Conservation (phyloP, 2,113 vertebrate species). For the Galbula dea region DNA sequence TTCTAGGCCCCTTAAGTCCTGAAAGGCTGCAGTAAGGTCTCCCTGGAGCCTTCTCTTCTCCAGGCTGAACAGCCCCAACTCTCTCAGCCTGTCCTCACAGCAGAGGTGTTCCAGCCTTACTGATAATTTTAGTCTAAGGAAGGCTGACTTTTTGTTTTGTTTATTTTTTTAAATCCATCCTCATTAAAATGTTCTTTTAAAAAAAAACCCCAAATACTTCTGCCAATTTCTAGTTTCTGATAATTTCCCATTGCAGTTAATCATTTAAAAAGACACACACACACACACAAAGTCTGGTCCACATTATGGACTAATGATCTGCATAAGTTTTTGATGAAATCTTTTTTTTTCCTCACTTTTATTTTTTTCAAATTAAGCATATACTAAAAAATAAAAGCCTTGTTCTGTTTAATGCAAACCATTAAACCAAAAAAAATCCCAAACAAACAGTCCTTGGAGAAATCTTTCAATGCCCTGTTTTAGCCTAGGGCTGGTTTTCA, state of each 20-base stretch:
- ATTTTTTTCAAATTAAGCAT: not conserved
- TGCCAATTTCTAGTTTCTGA: not conserved
- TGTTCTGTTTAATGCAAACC: not conserved
- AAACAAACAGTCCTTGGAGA: not conserved
- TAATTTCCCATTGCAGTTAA: not conserved
- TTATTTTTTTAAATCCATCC: not conserved
- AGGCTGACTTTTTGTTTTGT: not conserved
- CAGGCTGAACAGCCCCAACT: too few species aligned
- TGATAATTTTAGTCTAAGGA: not conserved
- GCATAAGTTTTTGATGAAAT: not conserved
- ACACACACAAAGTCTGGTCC: not conserved
- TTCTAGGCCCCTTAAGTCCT: too few species aligned
- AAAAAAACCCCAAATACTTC: not conserved
- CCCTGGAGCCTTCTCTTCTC: too few species aligned
- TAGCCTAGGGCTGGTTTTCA: slow-evolving; percentile 32
- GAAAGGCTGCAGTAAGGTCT: too few species aligned
- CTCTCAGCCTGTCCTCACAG: too few species aligned
- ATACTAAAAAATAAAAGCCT: not conserved
- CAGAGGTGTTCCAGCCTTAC: too few species aligned
- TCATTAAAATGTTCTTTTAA: not conserved
- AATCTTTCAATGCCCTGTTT: not conserved
- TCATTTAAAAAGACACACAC: not conserved
- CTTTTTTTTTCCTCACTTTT: not conserved
- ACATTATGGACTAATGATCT: not conserved
- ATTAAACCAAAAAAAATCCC: not conserved